phyloP scores from a whole-genome alignment of 2,888 invertebrate genomes.

The Perdita meconis region DNA sequence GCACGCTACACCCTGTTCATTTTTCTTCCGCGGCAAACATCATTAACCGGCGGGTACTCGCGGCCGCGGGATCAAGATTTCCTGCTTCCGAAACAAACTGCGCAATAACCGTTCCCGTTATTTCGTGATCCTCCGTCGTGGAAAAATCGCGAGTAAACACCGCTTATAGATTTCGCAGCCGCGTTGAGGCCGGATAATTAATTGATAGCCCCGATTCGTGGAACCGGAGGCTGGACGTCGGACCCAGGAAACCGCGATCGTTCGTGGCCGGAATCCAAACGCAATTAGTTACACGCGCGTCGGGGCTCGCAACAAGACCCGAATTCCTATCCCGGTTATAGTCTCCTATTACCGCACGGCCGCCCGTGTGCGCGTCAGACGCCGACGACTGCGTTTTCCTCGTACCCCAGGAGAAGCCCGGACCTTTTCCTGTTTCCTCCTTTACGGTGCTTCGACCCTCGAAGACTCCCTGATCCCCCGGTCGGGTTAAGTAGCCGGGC shows the following conservation, averaged over 20 bases:
- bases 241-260: constrained; percentile 72
- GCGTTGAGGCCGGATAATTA: constrained; percentile 64
- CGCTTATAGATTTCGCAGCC: constrained; percentile 62
- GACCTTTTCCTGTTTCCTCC: constrained; percentile 51
- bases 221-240: constrained; percentile 68
- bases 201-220: constrained; percentile 70
- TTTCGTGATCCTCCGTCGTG: not conserved
- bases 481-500: constrained; percentile 57
- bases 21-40: constrained; percentile 37
- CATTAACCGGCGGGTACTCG: constrained; percentile 51
- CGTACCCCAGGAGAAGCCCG: constrained; percentile 38
- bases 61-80: constrained; percentile 26
- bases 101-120: constrained; percentile 54
- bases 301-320: constrained; percentile 63
- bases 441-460: constrained; percentile 64
- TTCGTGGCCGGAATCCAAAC: constrained; percentile 73
- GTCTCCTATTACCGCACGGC: constrained; percentile 24
- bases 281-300: constrained; percentile 76
- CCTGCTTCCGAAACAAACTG: constrained; percentile 46
- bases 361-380: constrained; percentile 2
- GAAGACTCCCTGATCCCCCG: constrained; percentile 41
- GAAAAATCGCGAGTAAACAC: constrained; percentile 52
- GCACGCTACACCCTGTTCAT: constrained; percentile 32
- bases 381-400: constrained; percentile 6
- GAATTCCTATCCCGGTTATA: constrained; percentile 43